Base-by-base conservation (phyloP, 2,797 vertebrate species). In the Sebastes minor region DNA sequence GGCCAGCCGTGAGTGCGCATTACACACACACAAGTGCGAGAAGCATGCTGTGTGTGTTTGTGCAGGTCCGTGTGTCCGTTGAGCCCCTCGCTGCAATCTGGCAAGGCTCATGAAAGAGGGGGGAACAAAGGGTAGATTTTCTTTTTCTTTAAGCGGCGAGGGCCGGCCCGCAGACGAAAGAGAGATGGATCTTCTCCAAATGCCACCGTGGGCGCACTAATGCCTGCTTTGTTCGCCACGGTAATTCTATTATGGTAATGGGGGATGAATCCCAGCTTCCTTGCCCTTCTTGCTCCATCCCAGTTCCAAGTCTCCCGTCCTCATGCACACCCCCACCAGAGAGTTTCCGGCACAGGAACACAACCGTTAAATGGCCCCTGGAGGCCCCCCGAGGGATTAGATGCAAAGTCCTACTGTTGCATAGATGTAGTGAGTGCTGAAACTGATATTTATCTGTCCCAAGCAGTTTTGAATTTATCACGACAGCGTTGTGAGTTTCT, bases 201-300 rank as follows among this genome's bases (percentile, higher is more conserved):
- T 90, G 92, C 83, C 86, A 91, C 83, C 87, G 6, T 82, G 67
- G 13, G 87, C 3, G 87, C 86, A 67, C 88, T 88, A 91, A 94
- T 92, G 18, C 72, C 83, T 75, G 80, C 89, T 94, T 94, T 95
- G 90, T 95, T 87, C 74, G 3, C 66, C 74, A 42, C 68, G 28
- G 78, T 94, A 92, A 94, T 94, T 94, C 92, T 91, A 90, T 94
- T 93, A 92, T 94, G 86, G 69, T 90, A 91, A 93, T 92, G 80
- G 73, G 25, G 80, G 83, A 89, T 83, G 88, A 86, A 88, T 89
- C 79, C 88, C 57, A 69, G 78, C 82, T 86, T 86, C 83, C 52
- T 74, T 87, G 56, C 79, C 69, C 78, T 81, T 72, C 66, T 83
- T 81, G 71, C 86, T 76, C 70, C 76, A 62, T 69, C 64, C 74